Evolutionary conservation across 2,113 vertebrate genomes (phyloP), one percentile per base, ranked within the genome.

Genomic region (Uria lomvia): DNA sequence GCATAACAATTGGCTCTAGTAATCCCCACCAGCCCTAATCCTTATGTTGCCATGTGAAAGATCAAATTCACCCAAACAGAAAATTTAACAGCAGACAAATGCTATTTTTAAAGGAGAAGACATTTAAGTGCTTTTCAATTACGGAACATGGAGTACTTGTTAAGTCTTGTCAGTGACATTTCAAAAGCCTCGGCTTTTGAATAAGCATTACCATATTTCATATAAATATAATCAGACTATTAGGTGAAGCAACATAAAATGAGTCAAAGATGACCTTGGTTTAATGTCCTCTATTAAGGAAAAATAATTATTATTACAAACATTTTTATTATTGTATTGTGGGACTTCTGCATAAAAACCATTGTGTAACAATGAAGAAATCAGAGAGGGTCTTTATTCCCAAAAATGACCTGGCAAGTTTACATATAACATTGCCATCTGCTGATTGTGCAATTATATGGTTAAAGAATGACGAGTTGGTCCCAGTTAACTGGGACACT

Each of bases 341-440:
- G 42, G 27, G 36, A 93, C 23, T 88, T 90, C 45, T 34, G 49
- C 12, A 49, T 49, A 85, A 93, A 82, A 82, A 36, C 5, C 6
- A 10, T 23, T 15, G 36, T 40, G 26, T 12, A 92, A 75, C 22
- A 81, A 78, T 1, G 9, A 88, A 79, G 30, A 79, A 65, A 77
- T 45, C 34, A 45, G 52, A 71, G 7, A 63, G 15, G 11, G 72
- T 42, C 20, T 67, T 77, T 56, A 65, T n/a, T 83, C 24, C 49
- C 75, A 88, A 70, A 66, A 83, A 80, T 6, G 63, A 60, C 40
- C 26, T 52, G 52, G 50, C 32, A 86, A 87, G 86, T 84, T 71
- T 26, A 71, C 15, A 43, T 94, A 1, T 91, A 90, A 96, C 60
- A 94, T 72, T 96, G 92, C 91, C 95, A 96, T 82, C 93, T 95